Base-by-base conservation (phyloP, 2,888 invertebrate genomes). In the Dexiosoma caninum region DNA sequence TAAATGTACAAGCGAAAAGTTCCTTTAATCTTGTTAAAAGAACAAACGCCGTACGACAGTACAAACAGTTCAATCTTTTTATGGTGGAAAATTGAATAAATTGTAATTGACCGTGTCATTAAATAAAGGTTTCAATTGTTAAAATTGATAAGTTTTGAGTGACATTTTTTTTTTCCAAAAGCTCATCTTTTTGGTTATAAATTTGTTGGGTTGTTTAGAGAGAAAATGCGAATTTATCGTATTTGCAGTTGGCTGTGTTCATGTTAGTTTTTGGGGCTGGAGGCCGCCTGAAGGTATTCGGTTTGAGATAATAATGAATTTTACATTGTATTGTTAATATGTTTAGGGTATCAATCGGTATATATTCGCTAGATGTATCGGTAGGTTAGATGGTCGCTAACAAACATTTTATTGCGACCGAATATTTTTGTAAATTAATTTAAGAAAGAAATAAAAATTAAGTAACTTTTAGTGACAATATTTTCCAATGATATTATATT, bases 71-170 rank as follows among this genome's bases (percentile, higher is more conserved):
- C 23, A 49, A 49, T 51, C 16, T 37, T 27, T 49, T 49, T 27
- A 32, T 23, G 49, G 30, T 16, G 32, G 16, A 57, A 74, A 49
- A 35, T 55, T 69, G 67, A 57, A 72, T 62, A 77, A 72, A 81
- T 77, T 81, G 77, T 74, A 77, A 81, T 81, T 81, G 81, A 69
- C 72, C 77, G 66, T 72, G 69, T 72, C 77, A 77, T 77, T 72
- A 69, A 81, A 72, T 69, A 69, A 81, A 69, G 62, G 62, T 67
- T 77, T 81, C 81, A 69, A 59, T 74, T 74, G 55, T 16, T 16
- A 69, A 74, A 81, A 59, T 53, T 81, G 57, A 81, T 74, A 69
- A 69, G 57, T 77, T 72, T 69, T 57, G 42, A 69, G 46, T 81
- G 77, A 69, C 77, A 74, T 51, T 51, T 74, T 69, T 51, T 74